Conservation (phyloP, 2,113 vertebrate genomes). For the Chrysemys picta region DNA sequence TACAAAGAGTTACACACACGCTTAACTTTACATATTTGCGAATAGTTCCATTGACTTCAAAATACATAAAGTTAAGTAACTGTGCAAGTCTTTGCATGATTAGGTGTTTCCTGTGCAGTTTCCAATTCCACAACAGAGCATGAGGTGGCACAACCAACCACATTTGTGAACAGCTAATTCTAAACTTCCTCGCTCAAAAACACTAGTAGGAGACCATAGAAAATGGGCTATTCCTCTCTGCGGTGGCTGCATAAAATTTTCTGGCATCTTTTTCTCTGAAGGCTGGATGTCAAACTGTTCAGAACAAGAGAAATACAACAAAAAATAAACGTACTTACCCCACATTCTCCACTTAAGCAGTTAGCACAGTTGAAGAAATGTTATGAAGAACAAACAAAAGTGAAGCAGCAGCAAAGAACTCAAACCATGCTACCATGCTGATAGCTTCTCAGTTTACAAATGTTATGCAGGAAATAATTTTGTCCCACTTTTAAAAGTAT, state of each 20-base stretch:
- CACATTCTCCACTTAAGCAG: background rate
- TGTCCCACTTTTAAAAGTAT: background rate
- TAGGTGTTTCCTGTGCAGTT: background rate
- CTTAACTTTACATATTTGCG: background rate
- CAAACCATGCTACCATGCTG: background rate
- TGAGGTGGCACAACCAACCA: background rate
- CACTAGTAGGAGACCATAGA: background rate
- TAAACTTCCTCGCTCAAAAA: background rate
- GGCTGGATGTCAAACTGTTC: background rate
- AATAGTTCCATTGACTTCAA: background rate
- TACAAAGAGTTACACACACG: background rate
- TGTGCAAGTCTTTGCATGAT: background rate
- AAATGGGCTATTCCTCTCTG: background rate
- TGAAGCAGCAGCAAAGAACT: background rate
- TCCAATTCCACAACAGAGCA: background rate
- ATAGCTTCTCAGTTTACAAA: background rate
- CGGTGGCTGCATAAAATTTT: background rate
- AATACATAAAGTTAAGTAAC: background rate
- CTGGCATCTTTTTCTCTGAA: background rate
- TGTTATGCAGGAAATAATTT: background rate
- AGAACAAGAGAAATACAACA: background rate
- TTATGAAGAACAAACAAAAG: background rate
- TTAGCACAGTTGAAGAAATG: background rate
- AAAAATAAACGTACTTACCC: background rate
- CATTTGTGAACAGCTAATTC: background rate